Base-by-base conservation (phyloP, 2,888 invertebrate genomes). In the Apodemia mormo region DNA sequence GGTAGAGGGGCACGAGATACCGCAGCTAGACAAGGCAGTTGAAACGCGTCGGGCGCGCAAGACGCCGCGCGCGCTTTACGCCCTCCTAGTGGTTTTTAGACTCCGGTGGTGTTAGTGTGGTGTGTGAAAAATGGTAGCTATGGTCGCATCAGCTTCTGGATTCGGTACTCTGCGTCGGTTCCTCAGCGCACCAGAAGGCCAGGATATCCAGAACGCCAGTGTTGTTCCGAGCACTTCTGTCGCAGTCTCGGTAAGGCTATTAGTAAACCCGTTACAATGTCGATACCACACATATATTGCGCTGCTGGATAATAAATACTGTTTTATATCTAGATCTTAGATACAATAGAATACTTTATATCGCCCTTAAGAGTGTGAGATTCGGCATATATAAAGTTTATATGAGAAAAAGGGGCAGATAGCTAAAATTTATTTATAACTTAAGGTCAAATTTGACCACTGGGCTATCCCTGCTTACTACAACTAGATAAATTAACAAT, bases 131-230 rank as follows among this genome's bases (percentile, higher is more conserved):
- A 93, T 92, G 92, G 92, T 93, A 84, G 91, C 92, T 72, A 93
- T 92, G 92, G 92, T 93, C 76, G 92, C 92, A 71, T 92, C 93
- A 72, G 92, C 93, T 77, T 91, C 92, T 78, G 93, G 93, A 83
- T 92, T 90, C 84, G 92, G 92, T 86, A 91, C 92, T 74, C 87
- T 92, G 76, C 91, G 93, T 85, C 89, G 93, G 76, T 92, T 92
- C 80, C 87, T 92, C 72, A 92, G 92, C 85, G 92, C 87, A 72
- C 91, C 92, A 74, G 92, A 88, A 74, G 92, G 92, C 76, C 89
- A 88, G 75, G 83, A 85, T 73, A 82, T 78, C 40, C 77, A 78
- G 72, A 80, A 81, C 73, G 82, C 85, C 71, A 81, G 85, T 74
- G 84, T 82, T 73, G 88, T 86, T 74, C 83, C 89, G 75, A 85